Percentiles rank a stretch among this genome's conserved stretches.
Conservation (phyloP, 2,113 vertebrate genomes). For the Phalacrocorax aristotelis region DNA sequence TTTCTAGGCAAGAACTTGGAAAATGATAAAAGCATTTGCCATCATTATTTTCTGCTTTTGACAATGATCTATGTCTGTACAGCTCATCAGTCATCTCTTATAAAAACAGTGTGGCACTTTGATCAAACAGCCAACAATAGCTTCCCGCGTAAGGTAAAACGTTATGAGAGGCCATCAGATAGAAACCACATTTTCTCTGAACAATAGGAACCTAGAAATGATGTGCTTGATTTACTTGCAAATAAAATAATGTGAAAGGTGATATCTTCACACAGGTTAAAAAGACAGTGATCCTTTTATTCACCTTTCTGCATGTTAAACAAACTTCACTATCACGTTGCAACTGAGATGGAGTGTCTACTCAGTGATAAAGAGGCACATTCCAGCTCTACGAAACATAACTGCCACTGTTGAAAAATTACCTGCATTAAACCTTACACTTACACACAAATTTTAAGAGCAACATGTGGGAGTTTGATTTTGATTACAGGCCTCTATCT, state of each 20-base stretch:
- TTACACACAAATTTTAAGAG: slow-evolving; percentile 60
- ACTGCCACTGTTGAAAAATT: slow-evolving; percentile 69
- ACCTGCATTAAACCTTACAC: slow-evolving; percentile 67
- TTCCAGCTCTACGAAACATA: slow-evolving; percentile 57
- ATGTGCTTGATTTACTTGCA: slow-evolving; percentile 75
- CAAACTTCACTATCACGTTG: slow-evolving; percentile 61
- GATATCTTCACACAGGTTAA: slow-evolving; percentile 58
- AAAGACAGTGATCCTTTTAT: slow-evolving; percentile 61
- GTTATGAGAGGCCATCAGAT: slow-evolving; percentile 66
- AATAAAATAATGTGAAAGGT: slow-evolving; percentile 71
- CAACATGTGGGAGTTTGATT: slow-evolving; percentile 70
- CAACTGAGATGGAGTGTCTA: slow-evolving; percentile 61
- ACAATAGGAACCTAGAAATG: slow-evolving; percentile 66
- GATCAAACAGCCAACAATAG: slow-evolving; percentile 71
- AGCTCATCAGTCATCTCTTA: slow-evolving; percentile 74
- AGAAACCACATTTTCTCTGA: slow-evolving; percentile 70
- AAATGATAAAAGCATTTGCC: slow-evolving; percentile 72
- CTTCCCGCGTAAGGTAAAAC: slow-evolving; percentile 63
- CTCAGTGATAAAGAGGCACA: slow-evolving; percentile 56
- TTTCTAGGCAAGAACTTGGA: slow-evolving; percentile 70
- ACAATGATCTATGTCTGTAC: slow-evolving; percentile 69
- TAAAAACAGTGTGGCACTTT: slow-evolving; percentile 68
- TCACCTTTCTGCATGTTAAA: slow-evolving; percentile 62
- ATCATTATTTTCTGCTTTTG: slow-evolving; percentile 62
- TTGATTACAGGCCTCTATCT: slow-evolving; percentile 68